Conservation (phyloP, 2,113 vertebrate genomes). For the Baryphthengus martii region DNA sequence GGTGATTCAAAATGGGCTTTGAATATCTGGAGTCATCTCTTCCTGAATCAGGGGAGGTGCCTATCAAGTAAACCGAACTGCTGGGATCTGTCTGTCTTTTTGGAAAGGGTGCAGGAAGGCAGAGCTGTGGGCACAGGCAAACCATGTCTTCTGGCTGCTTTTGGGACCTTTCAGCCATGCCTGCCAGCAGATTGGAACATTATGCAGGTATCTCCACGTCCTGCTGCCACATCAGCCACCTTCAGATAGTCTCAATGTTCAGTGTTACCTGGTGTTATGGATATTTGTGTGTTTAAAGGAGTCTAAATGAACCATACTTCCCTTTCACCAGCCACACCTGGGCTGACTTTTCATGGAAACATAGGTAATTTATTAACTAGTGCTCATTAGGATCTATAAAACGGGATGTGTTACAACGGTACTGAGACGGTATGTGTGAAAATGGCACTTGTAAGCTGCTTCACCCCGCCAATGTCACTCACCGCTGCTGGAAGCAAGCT, state of each 20-base stretch:
- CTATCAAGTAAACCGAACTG: not conserved
- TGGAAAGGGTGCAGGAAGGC: rapidly evolving
- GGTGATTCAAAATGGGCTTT: not conserved
- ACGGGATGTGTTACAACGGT: not conserved
- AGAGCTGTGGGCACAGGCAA: not conserved
- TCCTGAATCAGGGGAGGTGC: not conserved
- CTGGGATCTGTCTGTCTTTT: not conserved
- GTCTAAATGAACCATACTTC: not conserved
- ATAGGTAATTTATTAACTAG: not conserved
- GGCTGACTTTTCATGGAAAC: not conserved
- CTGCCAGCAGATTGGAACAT: not conserved
- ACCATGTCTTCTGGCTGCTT: not conserved
- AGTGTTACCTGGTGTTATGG: not conserved
- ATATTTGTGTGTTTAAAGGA: not conserved
- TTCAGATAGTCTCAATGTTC: not conserved
- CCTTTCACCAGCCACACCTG: not conserved
- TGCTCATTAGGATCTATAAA: not conserved
- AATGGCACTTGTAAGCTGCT: not conserved
- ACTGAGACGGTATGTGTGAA: not conserved
- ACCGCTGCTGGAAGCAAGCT: not conserved
- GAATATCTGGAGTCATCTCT: not conserved
- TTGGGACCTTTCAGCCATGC: not conserved
- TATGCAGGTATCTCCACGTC: not conserved
- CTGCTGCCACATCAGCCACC: rapidly evolving
- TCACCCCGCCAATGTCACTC: not conserved